A percentile compares a stretch with the other conserved stretches of the same genome.
Evolutionary conservation across 2,113 vertebrate genomes (phyloP).

Genomic region (Hylia prasina): DNA sequence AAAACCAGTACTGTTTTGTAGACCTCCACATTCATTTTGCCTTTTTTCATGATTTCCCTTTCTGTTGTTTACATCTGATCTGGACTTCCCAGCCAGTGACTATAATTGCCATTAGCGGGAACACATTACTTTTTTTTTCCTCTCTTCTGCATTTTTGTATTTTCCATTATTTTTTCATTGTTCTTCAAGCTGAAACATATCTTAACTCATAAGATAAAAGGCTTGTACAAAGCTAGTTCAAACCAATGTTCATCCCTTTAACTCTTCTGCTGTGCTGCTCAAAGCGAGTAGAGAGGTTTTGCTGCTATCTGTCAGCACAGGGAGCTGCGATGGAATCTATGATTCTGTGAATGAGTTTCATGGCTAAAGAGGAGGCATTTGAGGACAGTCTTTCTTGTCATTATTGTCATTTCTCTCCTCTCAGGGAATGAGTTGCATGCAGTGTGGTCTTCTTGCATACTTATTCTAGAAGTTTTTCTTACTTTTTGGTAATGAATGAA

Average conservation of each 20-base stretch:
- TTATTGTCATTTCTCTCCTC: not conserved
- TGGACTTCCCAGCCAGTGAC: not conserved
- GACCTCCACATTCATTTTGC: not conserved
- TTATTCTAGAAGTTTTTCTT: not conserved
- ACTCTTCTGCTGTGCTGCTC: not conserved
- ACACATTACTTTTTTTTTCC: not conserved
- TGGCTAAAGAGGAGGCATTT: not conserved
- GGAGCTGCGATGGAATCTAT: not conserved
- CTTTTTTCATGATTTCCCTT: not conserved
- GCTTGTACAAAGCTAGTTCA: not conserved
- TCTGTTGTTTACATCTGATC: not conserved
- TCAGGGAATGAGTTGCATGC: not conserved
- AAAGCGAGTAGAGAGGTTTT: not conserved
- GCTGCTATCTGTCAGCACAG: not conserved
- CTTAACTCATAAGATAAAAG: not conserved
- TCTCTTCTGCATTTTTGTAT: fast-evolving
- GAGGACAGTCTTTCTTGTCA: not conserved
- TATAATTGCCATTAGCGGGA: not conserved
- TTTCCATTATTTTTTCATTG: not conserved
- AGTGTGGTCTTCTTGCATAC: not conserved
- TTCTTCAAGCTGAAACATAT: not conserved
- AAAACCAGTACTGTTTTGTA: not conserved
- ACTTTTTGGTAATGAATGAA: not conserved
- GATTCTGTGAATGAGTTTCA: not conserved
- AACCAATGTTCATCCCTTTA: not conserved